phyloP scores from a whole-genome alignment of 1,140 invertebrate species.

The Drosophila azteca region DNA sequence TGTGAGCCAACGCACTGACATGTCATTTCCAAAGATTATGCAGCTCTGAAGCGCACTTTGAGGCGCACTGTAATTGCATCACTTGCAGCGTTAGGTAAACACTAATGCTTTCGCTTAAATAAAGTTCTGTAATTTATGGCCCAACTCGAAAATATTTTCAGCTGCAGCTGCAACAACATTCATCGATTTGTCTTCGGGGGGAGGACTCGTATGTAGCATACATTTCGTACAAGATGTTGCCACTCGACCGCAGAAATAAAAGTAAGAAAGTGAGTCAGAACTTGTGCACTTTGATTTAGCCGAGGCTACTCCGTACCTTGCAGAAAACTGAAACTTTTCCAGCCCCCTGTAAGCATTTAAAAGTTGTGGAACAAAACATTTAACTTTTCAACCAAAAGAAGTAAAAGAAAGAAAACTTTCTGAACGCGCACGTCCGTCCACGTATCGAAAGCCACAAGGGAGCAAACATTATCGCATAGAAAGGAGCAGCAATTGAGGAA shows the following conservation, averaged over 20 bases:
- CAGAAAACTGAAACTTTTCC: not conserved
- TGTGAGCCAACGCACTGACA: slow-evolving; percentile 46
- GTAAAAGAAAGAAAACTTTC: slow-evolving; percentile 15
- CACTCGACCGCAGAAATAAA: slow-evolving; percentile 24
- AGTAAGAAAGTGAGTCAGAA: slow-evolving; percentile 14
- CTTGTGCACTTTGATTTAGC: slow-evolving; percentile 29
- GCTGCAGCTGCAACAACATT: too few species aligned
- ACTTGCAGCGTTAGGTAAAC: too few species aligned
- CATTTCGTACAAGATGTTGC: slow-evolving; percentile 23
- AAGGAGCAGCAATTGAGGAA: slow-evolving; percentile 34
- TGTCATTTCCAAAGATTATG: slow-evolving; percentile 41
- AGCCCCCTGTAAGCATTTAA: slow-evolving; percentile 34
- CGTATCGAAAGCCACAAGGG: slow-evolving; percentile 23
- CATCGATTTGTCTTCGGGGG: slow-evolving; percentile 22
- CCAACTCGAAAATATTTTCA: too few species aligned
- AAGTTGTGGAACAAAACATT: slow-evolving; percentile 35
- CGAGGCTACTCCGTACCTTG: not conserved
- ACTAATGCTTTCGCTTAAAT: too few species aligned
- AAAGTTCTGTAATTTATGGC: too few species aligned
- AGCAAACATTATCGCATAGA: slow-evolving; percentile 35
- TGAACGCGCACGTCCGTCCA: slow-evolving; percentile 20
- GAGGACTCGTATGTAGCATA: not conserved
- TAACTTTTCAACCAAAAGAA: slow-evolving; percentile 37
- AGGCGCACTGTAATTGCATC: too few species aligned
- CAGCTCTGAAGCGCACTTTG: not conserved